phyloP scores from a whole-genome alignment of 2,113 vertebrate species.

The Bubo scandiacus region DNA sequence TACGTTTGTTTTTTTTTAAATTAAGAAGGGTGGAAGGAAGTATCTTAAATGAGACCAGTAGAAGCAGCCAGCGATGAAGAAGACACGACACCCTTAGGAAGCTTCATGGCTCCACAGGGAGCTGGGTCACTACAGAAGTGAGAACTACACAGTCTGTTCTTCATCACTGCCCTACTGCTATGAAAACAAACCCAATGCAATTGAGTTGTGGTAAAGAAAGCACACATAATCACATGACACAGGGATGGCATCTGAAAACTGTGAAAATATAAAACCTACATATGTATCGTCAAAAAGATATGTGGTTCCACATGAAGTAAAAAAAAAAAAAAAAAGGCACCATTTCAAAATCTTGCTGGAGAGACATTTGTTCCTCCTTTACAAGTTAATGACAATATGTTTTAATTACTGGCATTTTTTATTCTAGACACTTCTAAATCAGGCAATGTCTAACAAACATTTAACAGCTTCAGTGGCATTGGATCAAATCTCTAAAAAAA shows the following conservation, averaged over 20 bases:
- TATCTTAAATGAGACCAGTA: neutral
- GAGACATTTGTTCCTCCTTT: neutral
- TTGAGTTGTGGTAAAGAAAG: neutral
- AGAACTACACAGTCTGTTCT: neutral
- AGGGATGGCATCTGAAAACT: neutral
- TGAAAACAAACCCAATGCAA: neutral
- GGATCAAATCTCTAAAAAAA: neutral
- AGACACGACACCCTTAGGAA: neutral
- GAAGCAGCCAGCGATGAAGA: neutral
- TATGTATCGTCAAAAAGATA: neutral
- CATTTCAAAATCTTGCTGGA: neutral
- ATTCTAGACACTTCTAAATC: neutral
- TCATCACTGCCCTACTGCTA: neutral
- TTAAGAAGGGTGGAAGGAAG: neutral
- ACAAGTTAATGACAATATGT: accelerated
- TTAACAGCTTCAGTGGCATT: neutral
- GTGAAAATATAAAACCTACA: neutral
- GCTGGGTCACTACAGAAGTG: neutral
- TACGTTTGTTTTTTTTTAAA: neutral
- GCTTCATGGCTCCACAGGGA: neutral
- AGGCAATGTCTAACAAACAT: neutral
- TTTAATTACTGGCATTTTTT: neutral
- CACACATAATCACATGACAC: accelerated
- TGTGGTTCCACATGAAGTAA: neutral
- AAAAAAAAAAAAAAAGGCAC: neutral